Evolutionary conservation across 2,797 vertebrate genomes (phyloP).

Genomic region (Sphaeramia orbicularis): DNA sequence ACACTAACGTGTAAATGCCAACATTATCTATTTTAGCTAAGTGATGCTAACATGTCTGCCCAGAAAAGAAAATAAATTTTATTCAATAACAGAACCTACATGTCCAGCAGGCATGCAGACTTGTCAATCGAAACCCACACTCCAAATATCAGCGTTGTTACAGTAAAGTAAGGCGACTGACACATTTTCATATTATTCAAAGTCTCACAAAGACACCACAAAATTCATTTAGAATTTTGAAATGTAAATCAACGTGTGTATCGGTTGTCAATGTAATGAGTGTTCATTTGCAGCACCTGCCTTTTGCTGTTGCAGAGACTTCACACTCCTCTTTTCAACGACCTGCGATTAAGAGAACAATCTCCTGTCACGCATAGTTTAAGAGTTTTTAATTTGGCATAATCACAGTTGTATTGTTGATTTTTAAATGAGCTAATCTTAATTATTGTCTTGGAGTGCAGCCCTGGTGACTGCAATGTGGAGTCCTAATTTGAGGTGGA

Average conservation of each 20-base stretch:
- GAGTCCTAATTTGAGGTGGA: conserved; percentile 64
- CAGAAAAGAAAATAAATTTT: no score
- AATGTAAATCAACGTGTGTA: conserved; percentile 28
- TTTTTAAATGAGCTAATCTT: conserved; percentile 71
- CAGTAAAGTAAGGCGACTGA: no score
- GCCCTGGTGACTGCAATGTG: conserved; percentile 47
- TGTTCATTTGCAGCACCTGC: conserved; percentile 57
- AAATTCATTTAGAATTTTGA: conserved; percentile 36
- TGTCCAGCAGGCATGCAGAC: no score
- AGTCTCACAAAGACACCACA: no score
- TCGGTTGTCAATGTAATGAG: conserved; percentile 58
- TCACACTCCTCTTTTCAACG: conserved; percentile 58
- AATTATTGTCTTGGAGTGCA: conserved; percentile 64
- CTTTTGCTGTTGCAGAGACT: conserved; percentile 40
- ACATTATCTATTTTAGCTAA: no score
- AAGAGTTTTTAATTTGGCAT: conserved; percentile 67
- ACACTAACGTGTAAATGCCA: no score
- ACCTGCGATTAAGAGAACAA: conserved; percentile 64
- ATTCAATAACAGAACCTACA: no score
- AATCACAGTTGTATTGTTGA: conserved; percentile 67
- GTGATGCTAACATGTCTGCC: no score
- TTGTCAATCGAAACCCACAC: no score
- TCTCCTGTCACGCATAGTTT: conserved; percentile 58
- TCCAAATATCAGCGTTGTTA: no score
- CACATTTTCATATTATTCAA: no score